Base-by-base conservation (phyloP, 2,797 vertebrate species). In the Bradypus variegatus region DNA sequence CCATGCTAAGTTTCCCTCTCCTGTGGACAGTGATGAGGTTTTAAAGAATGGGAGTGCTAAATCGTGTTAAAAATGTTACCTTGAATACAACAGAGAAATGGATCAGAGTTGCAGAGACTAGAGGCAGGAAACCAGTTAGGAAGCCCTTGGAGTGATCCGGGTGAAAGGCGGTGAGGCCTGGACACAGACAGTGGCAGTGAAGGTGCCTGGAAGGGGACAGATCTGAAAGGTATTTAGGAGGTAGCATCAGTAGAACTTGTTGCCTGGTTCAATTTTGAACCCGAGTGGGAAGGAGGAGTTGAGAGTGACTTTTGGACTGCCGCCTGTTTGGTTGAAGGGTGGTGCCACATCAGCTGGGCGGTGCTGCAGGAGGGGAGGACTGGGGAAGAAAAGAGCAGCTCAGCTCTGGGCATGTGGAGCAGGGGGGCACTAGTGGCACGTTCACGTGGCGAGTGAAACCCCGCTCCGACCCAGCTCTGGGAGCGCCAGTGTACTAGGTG, bases 391-490 rank as follows among this genome's bases (percentile, higher is more conserved):
- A 19, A 7, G 13, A 19, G 18, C 6, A 6, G 33, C 55, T 41
- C 21, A 0, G 33, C 33, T 3, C 19, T 38, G 69, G 23, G 1
- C 5, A 0, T 6, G 21, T 38, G 18, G 3, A 18, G 36, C 19
- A 36, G 21, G 25, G 9, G n/a, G 29, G 21, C 21, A 7, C 13
- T 18, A 0, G 6, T 15, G 50, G 82, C 13, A 27, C 60, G 2
- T 10, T 1, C 1, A 0, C 10, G 15, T 4, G 79, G 70, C 38
- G 25, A 31, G 53, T 7, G 36, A 58, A 31, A 29, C 25, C 14
- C 7, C 15, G 50, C 25, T 10, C 36, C 36, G 38, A 41, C 45
- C 8, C 36, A 65, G 27, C 45, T 45, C 13, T 10, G 38, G 25
- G 29, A 38, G 25, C 6, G 45, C 25, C 3, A 23, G 16, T 12